phyloP scores from a whole-genome alignment of 1,140 invertebrate genomes.

The Acromyrmex echinatior region DNA sequence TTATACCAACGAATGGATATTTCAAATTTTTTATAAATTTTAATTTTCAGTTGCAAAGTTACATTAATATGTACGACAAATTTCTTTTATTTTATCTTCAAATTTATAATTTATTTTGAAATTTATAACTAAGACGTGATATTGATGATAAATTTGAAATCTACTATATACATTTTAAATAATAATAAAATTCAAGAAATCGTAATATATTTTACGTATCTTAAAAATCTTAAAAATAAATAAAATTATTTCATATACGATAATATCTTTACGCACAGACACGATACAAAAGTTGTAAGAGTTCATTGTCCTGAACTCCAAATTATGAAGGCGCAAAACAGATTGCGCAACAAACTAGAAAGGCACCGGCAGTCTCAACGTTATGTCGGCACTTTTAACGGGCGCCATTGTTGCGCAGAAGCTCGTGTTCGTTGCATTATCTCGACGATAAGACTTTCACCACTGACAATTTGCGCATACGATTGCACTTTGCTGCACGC shows the following conservation, averaged over 20 bases:
- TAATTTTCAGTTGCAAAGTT: neutral
- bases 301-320: slow-evolving; percentile 34
- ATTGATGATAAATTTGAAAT: neutral
- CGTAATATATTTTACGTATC: neutral
- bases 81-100: neutral
- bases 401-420: slow-evolving; percentile 60
- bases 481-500: slow-evolving; percentile 46
- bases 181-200: neutral
- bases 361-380: slow-evolving; percentile 45
- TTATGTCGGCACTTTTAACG: slow-evolving; percentile 33
- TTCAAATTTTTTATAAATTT: neutral
- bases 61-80: neutral
- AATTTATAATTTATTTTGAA: neutral
- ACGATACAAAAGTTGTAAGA: neutral
- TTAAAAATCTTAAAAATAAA: neutral
- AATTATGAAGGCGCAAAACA: slow-evolving; percentile 52
- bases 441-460: slow-evolving; percentile 61
- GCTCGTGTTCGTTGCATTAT: slow-evolving; percentile 57
- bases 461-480: slow-evolving; percentile 9
- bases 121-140: neutral
- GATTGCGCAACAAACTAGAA: slow-evolving; percentile 55
- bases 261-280: neutral
- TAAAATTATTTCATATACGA: neutral
- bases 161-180: neutral
- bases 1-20: neutral